Percentiles rank a stretch among this genome's conserved stretches.
phyloP scores from a whole-genome alignment of 1,140 invertebrate species.

The Acromyrmex heyeri region DNA sequence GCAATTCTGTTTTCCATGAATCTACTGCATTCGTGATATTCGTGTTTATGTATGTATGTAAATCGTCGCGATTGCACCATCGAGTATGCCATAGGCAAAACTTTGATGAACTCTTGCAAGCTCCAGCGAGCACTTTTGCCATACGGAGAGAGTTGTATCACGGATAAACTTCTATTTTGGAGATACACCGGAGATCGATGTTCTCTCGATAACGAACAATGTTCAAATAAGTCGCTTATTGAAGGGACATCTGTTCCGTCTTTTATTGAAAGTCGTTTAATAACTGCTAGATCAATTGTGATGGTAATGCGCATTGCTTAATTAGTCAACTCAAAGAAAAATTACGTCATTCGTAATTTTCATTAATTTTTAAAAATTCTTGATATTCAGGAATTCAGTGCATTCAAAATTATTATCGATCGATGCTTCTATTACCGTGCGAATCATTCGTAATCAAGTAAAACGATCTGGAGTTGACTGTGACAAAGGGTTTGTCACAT shows the following conservation, averaged over 20 bases:
- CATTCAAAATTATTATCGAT: conserved; percentile 24
- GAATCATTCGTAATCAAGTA: conserved; percentile 20
- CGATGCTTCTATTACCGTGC: not conserved
- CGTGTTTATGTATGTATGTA: conserved; percentile 45
- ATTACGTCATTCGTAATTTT: not conserved
- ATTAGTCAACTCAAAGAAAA: not conserved
- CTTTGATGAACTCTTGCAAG: conserved; percentile 56
- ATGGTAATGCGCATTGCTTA: not conserved
- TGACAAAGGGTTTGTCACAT: conserved; percentile 19
- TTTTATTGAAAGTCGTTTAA: not conserved
- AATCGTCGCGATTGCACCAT: conserved; percentile 33
- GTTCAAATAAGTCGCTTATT: conserved; percentile 25
- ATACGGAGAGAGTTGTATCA: conserved; percentile 18
- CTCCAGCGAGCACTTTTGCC: conserved; percentile 47
- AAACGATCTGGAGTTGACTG: conserved; percentile 6
- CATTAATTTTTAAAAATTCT: not conserved
- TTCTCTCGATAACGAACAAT: conserved; percentile 9
- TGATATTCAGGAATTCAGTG: not conserved
- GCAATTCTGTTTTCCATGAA: conserved; percentile 33
- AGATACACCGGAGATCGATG: conserved; percentile 41
- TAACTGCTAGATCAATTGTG: not conserved
- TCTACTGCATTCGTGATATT: not conserved
- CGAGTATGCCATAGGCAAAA: conserved; percentile 26
- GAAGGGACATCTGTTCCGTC: not conserved
- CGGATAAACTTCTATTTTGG: conserved; percentile 51